A percentile compares a stretch with the other conserved stretches of the same genome.
These are phyloP conservation scores for Heliocidaris erythrogramma DNA, from an alignment of 35 echinoderm and acorn worm species.

Conservation along the genomic window DNA sequence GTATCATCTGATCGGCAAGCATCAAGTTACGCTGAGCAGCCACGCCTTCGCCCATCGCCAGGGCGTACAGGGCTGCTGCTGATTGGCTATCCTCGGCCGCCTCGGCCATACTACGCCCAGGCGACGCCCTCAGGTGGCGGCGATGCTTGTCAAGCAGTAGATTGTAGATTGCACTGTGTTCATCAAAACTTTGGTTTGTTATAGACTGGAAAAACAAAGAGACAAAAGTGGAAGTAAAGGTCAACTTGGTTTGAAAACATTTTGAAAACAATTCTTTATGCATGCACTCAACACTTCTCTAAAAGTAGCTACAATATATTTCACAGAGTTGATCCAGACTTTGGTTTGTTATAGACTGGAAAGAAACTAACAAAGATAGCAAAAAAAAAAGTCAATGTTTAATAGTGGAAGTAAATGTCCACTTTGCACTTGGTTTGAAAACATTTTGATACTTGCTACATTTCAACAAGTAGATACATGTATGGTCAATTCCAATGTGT, in stretches of 20 bases:
- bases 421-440: no score
- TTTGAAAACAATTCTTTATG: no score
- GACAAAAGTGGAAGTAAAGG: not conserved
- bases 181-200: conserved; percentile 82
- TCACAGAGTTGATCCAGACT: no score
- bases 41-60: conserved; percentile 51
- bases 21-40: conserved; percentile 52
- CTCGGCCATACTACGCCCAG: not conserved
- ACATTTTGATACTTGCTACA: no score
- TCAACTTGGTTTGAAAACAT: not conserved
- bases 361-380: no score
- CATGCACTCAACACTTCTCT: no score
- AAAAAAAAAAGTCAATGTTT: no score
- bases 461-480: no score
- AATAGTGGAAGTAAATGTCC: no score
- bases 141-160: conserved; percentile 86
- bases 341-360: no score
- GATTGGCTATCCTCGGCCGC: not conserved
- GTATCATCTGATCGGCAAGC: conserved; percentile 59
- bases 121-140: conserved; percentile 53
- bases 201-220: conserved; percentile 75
- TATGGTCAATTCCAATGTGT: no score
- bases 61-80: conserved; percentile 35
- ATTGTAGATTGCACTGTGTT: conserved; percentile 97
- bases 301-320: no score